Percentiles rank a stretch among this genome's conserved stretches.
phyloP scores from a whole-genome alignment of 2,113 vertebrate genomes.

The Isichthys henryi region DNA sequence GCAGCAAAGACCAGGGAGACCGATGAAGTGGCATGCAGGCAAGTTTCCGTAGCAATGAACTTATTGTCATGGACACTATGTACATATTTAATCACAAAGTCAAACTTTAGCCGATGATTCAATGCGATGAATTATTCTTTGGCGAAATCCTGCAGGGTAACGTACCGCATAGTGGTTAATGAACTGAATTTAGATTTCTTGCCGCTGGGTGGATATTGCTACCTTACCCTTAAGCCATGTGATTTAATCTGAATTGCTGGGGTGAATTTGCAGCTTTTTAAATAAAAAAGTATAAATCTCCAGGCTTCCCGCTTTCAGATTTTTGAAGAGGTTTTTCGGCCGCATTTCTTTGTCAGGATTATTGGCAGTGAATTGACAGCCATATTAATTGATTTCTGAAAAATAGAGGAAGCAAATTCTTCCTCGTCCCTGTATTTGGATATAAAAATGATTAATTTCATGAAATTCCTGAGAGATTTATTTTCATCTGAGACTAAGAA shows the following conservation, averaged over 20 bases:
- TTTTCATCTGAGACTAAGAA: not conserved
- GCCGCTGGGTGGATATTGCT: not conserved
- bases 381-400: constrained; percentile 2
- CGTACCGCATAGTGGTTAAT: not conserved
- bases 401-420: not conserved
- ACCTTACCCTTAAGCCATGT: not conserved
- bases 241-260: not conserved
- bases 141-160: not conserved
- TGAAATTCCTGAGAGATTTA: not conserved
- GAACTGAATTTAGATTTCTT: not conserved
- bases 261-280: not conserved
- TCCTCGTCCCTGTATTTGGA: not conserved
- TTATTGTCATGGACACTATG: not conserved
- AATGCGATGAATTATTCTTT: not conserved
- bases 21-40: not conserved
- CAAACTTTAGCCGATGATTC: not conserved
- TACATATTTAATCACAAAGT: not conserved
- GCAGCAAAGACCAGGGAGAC: not conserved
- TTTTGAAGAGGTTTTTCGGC: not conserved
- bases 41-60: not conserved
- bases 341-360: not conserved
- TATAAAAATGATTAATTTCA: not conserved
- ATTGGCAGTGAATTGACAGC: not conserved
- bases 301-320: not conserved
- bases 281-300: not conserved